Percentiles rank a stretch among this genome's conserved stretches.
phyloP scores from a whole-genome alignment of 2,888 invertebrate genomes.

The Lutraria lutraria region DNA sequence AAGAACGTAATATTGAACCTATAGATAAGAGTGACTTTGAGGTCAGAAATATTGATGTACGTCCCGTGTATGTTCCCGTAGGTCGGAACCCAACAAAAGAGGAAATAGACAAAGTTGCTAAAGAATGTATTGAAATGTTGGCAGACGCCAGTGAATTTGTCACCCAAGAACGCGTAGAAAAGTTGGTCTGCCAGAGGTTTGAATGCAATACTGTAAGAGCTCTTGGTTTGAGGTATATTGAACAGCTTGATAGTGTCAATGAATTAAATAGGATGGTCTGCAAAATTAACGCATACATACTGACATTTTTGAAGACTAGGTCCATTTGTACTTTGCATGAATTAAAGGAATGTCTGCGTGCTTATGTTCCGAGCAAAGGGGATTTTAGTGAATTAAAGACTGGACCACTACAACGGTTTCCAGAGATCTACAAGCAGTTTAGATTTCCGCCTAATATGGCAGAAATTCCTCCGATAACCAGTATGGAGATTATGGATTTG shows the following conservation, averaged over 20 bases:
- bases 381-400: conserved; percentile 80
- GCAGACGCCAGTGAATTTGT: conserved; percentile 82
- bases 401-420: conserved; percentile 84
- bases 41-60: conserved; percentile 57
- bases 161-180: conserved; percentile 78
- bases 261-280: conserved; percentile 76
- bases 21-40: conserved; percentile 66
- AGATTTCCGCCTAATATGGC: conserved; percentile 81
- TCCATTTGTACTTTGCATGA: conserved; percentile 83
- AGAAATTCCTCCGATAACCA: conserved; percentile 81
- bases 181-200: conserved; percentile 77
- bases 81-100: conserved; percentile 59
- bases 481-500: conserved; percentile 80
- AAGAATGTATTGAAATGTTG: conserved; percentile 82
- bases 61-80: conserved; percentile 54
- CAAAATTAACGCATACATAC: conserved; percentile 81
- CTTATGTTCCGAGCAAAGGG: conserved; percentile 74
- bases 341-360: conserved; percentile 77
- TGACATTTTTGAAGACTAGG: conserved; percentile 81
- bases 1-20: neutral
- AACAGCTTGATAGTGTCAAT: conserved; percentile 75
- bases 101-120: conserved; percentile 77
- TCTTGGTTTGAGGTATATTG: conserved; percentile 59
- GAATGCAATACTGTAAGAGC: conserved; percentile 55
- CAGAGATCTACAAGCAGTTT: conserved; percentile 82